A percentile compares a stretch with the other conserved stretches of the same genome.
These are phyloP conservation scores for Phyllopteryx taeniolatus DNA, from an alignment of 2,113 vertebrate species.

Conservation along the genomic window DNA sequence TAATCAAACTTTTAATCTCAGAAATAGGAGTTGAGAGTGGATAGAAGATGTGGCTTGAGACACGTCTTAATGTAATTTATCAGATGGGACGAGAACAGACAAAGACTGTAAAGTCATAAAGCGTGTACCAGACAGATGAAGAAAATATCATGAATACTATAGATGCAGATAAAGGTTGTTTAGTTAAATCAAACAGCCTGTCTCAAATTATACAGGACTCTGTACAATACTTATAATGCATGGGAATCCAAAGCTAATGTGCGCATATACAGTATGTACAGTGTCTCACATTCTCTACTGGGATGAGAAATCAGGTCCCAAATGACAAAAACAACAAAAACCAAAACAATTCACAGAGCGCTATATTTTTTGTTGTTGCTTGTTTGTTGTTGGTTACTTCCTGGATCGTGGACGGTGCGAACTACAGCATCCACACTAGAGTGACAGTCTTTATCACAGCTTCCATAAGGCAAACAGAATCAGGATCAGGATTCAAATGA, in stretches of 20 bases:
- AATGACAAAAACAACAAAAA: neutral
- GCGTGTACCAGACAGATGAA: neutral
- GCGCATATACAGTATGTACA: too few relatives aligned
- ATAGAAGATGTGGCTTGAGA: conserved; percentile 16
- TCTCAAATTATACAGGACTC: neutral
- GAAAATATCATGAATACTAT: neutral
- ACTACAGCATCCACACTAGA: too few relatives aligned
- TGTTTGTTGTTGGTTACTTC: neutral
- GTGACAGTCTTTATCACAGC: neutral
- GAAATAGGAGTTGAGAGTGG: conserved; percentile 28
- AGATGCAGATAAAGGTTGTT: neutral
- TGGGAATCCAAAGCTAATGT: neutral
- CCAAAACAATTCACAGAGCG: neutral
- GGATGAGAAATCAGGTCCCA: too few relatives aligned
- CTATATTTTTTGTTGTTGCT: neutral
- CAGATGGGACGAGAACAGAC: neutral
- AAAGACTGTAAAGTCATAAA: neutral
- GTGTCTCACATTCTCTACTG: too few relatives aligned
- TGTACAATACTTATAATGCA: neutral
- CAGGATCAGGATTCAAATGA: neutral
- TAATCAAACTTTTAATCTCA: conserved; percentile 48
- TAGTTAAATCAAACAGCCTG: neutral
- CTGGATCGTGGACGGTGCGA: neutral
- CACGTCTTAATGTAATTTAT: conserved; percentile 1
- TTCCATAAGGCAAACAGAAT: neutral